Evolutionary conservation across 2,888 invertebrate genomes (phyloP).

Genomic region (Caenorhabditis panamensis): DNA sequence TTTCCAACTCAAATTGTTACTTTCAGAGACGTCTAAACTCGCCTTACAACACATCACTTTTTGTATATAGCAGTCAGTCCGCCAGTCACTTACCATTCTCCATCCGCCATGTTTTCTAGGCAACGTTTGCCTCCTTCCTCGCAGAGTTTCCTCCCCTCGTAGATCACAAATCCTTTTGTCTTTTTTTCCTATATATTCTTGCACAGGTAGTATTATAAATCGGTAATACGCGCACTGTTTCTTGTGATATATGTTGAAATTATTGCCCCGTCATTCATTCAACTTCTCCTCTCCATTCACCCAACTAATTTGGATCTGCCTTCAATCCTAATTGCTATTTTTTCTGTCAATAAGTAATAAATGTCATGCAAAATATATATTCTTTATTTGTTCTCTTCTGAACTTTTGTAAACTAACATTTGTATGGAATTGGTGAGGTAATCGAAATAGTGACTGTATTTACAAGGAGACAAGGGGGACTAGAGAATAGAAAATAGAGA

Average conservation of each 20-base stretch:
- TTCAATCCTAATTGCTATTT: background rate
- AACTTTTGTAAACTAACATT: background rate
- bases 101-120: slow-evolving; percentile 37
- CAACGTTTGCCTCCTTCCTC: slow-evolving; percentile 19
- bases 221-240: slow-evolving; percentile 49
- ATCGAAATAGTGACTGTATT: background rate
- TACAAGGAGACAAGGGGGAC: slow-evolving; percentile 3
- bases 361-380: background rate
- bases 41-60: slow-evolving; percentile 10
- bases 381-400: background rate
- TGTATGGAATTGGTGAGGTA: slow-evolving; percentile 1
- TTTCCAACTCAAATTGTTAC: background rate
- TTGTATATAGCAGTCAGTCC: slow-evolving; percentile 34
- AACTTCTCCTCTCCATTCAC: background rate
- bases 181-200: slow-evolving; percentile 9
- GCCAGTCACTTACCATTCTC: slow-evolving; percentile 14
- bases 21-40: slow-evolving; percentile 46
- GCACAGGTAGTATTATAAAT: slow-evolving; percentile 49
- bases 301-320: slow-evolving; percentile 5
- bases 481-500: background rate
- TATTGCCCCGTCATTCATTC: slow-evolving; percentile 2
- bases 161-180: slow-evolving; percentile 1
- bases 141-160: background rate
- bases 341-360: background rate
- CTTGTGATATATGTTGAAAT: slow-evolving; percentile 41